Evolutionary conservation across 1,140 invertebrate genomes (phyloP).

Genomic region (Coenobita brevimanus): DNA sequence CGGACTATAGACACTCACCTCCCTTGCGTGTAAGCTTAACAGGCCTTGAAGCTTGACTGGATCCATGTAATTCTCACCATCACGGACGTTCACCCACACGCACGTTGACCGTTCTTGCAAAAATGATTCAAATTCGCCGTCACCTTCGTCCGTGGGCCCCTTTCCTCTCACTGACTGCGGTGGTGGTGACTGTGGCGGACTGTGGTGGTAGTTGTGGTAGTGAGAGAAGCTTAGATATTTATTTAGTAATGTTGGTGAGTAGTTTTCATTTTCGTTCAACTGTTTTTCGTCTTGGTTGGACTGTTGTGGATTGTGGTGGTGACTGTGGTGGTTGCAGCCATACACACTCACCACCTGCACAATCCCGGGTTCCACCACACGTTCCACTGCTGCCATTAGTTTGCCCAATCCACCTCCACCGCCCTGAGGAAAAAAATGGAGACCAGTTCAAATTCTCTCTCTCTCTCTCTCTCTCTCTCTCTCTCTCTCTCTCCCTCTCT

Average conservation of each 20-base stretch:
- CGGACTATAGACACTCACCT: not conserved
- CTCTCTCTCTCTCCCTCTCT: too few relatives aligned
- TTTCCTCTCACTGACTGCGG: not conserved
- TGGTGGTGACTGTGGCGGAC: too few relatives aligned
- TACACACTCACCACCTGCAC: constrained; percentile 1
- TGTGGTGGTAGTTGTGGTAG: too few relatives aligned
- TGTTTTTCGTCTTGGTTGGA: too few relatives aligned
- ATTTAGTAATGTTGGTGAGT: too few relatives aligned
- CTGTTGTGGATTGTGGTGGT: not conserved
- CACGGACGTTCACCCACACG: constrained; percentile 27
- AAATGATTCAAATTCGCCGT: not conserved
- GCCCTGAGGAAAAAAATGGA: not conserved
- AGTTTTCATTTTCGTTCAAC: too few relatives aligned
- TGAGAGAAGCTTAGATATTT: too few relatives aligned
- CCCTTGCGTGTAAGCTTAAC: not conserved
- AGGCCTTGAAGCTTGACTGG: constrained; percentile 25
- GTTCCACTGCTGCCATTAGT: not conserved
- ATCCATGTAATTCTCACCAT: constrained; percentile 18
- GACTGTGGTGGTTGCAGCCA: not conserved
- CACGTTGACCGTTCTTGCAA: not conserved
- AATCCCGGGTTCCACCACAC: not conserved
- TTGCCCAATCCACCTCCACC: not conserved
- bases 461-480: too few relatives aligned
- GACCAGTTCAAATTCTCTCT: too few relatives aligned
- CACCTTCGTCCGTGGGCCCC: too few relatives aligned